Conservation (phyloP, 2,888 invertebrate species). For the Ectobius pallidus region DNA sequence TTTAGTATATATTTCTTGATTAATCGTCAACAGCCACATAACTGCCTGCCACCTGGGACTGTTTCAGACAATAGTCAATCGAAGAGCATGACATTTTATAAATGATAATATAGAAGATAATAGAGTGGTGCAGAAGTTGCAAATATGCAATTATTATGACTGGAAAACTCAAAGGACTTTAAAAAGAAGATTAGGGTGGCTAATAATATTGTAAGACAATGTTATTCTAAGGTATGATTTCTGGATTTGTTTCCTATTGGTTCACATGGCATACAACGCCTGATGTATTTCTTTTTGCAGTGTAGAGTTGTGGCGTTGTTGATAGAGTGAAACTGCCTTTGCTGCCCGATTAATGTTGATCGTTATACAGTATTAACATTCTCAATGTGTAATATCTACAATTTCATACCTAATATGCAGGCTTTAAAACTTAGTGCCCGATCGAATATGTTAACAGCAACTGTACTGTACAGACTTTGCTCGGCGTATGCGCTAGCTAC, state of each 20-base stretch:
- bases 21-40: conserved; percentile 16
- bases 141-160: not conserved
- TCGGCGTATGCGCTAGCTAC: too few species aligned
- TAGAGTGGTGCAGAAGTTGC: too few species aligned
- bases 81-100: not conserved
- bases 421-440: too few species aligned
- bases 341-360: too few species aligned
- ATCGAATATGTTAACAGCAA: too few species aligned
- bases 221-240: conserved; percentile 12
- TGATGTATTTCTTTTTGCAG: not conserved
- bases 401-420: too few species aligned
- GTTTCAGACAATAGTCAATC: not conserved
- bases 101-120: too few species aligned
- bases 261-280: conserved; percentile 5
- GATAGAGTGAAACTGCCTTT: too few species aligned
- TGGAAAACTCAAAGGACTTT: not conserved
- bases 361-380: too few species aligned
- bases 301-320: conserved; percentile 1
- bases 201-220: conserved; percentile 11
- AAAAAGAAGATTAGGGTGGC: not conserved
- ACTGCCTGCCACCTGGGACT: conserved; percentile 23
- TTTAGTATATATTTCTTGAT: too few species aligned
- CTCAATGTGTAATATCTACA: too few species aligned
- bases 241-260: not conserved
- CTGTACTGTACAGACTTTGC: too few species aligned